phyloP scores from a whole-genome alignment of 1,140 invertebrate species.

The Eumaeus atala region DNA sequence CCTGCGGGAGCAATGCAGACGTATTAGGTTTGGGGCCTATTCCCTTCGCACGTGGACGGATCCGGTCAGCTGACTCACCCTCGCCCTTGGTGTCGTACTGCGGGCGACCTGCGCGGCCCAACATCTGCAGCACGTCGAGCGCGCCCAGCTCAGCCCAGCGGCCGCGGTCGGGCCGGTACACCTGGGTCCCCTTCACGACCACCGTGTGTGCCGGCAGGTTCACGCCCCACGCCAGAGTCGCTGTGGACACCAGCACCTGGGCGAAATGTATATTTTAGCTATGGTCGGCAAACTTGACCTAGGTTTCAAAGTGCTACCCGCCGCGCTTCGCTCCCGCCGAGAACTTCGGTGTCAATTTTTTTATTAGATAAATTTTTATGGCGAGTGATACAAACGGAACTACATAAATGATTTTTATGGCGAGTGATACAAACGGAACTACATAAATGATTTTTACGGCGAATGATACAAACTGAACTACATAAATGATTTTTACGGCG shows the following conservation, averaged over 20 bases:
- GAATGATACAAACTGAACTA: no score
- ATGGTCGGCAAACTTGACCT: no score
- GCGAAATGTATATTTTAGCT: no score
- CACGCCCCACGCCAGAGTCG: constrained; percentile 99
- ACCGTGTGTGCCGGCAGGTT: constrained; percentile 99
- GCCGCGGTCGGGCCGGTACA: constrained; percentile 99
- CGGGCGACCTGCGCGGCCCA: constrained; percentile 97
- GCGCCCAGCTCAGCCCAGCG: constrained; percentile 98
- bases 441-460: no score
- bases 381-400: no score
- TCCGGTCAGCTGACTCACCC: constrained; percentile 72
- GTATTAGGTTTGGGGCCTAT: not conserved
- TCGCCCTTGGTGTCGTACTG: constrained; percentile 99
- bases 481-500: no score
- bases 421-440: no score
- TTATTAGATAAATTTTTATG: no score
- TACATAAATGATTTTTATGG: no score
- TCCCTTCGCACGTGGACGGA: not conserved
- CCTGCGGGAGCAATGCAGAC: constrained; percentile 31
- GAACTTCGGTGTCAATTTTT: no score
- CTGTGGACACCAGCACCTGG: constrained; percentile 95
- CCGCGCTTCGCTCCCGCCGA: no score
- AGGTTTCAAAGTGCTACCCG: no score
- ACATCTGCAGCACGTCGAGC: constrained; percentile 97
- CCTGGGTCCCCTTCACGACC: constrained; percentile 99